Conservation (phyloP, 2,888 invertebrate genomes). For the Rhorus exstirpatorius region DNA sequence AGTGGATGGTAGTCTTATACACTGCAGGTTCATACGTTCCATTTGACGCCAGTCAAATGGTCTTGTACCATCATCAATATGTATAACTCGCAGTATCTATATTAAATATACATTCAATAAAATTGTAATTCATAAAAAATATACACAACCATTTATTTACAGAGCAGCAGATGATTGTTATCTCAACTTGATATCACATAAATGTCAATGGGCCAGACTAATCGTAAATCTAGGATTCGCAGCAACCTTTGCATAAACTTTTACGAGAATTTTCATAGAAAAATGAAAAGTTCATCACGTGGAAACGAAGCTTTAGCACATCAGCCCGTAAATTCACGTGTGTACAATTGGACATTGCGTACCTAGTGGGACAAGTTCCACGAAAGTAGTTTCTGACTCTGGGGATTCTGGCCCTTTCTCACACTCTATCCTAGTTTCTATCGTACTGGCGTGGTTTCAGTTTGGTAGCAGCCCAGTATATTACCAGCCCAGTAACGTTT, state of each 20-base stretch:
- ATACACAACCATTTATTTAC: no score
- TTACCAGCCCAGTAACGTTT: slow-evolving; percentile 73
- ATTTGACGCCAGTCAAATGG: no score
- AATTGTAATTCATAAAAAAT: no score
- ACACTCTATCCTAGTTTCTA: background rate
- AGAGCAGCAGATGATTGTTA: no score
- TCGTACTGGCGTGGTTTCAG: slow-evolving; percentile 5
- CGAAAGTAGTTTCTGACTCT: slow-evolving; percentile 51
- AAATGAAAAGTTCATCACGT: slow-evolving; percentile 5
- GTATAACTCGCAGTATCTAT: no score
- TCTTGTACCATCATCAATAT: no score
- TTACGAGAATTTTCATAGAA: background rate
- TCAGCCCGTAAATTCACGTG: slow-evolving; percentile 35
- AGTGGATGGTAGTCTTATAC: background rate
- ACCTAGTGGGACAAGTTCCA: slow-evolving; percentile 29
- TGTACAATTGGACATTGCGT: slow-evolving; percentile 33
- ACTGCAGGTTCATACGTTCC: background rate
- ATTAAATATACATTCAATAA: no score
- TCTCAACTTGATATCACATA: background rate
- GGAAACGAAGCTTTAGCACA: slow-evolving; percentile 42
- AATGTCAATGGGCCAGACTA: background rate
- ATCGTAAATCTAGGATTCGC: background rate
- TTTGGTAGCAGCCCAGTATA: slow-evolving; percentile 1
- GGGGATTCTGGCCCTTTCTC: slow-evolving; percentile 4
- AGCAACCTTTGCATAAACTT: background rate